A percentile compares a stretch with the other conserved stretches of the same genome.
phyloP scores from a whole-genome alignment of 2,797 vertebrate species.

The Myiotriccus ornatus region DNA sequence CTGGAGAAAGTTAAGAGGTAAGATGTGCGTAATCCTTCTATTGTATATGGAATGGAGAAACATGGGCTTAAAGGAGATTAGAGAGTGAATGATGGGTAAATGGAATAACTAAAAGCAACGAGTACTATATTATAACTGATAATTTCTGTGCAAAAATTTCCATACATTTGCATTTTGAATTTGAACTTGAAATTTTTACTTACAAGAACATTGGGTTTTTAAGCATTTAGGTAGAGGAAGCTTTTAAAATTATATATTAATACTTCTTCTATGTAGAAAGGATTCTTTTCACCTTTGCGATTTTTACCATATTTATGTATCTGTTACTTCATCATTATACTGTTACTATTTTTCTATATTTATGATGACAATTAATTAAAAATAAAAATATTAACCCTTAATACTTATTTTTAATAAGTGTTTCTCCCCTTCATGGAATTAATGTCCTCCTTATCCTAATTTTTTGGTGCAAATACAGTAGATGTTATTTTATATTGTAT shows the following conservation, averaged over 20 bases:
- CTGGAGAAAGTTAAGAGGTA: conserved; percentile 47
- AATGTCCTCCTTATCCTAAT: neutral
- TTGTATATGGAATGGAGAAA: conserved; percentile 64
- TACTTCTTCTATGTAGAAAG: neutral
- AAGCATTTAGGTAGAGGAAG: neutral
- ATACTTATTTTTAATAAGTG: neutral
- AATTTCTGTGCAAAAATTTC: neutral
- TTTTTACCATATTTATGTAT: neutral
- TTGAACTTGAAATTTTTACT: neutral
- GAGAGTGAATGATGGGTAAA: conserved; percentile 47
- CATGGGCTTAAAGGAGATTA: conserved; percentile 62
- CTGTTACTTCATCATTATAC: neutral
- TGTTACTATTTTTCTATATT: neutral
- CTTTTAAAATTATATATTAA: neutral
- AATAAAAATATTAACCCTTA: neutral
- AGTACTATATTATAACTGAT: neutral
- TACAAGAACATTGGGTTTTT: neutral
- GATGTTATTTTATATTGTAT: neutral
- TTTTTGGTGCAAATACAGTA: neutral
- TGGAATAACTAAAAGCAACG: conserved; percentile 37
- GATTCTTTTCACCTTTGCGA: neutral
- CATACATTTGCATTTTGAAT: neutral
- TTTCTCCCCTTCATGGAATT: neutral
- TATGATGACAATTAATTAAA: neutral
- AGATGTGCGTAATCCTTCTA: conserved; percentile 60